Percentiles rank a stretch among this genome's conserved stretches.
These are phyloP conservation scores for Morpho achilles DNA, from an alignment of 2,888 invertebrate genomes.

Conservation along the genomic window DNA sequence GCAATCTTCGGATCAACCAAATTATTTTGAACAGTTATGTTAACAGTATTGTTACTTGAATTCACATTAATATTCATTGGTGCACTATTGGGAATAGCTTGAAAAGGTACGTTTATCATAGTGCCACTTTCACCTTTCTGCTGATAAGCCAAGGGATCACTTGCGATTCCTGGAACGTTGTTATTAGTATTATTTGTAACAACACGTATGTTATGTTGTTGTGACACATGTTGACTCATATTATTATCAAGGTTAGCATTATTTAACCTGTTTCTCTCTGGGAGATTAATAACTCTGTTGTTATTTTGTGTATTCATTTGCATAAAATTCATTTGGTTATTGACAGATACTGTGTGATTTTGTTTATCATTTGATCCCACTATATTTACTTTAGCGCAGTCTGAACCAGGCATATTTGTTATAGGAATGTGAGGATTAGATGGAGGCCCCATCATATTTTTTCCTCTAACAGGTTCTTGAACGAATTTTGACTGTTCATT, in stretches of 20 bases:
- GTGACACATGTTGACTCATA: slow-evolving; percentile 62
- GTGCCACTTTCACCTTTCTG: slow-evolving; percentile 67
- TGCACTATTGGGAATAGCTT: slow-evolving; percentile 72
- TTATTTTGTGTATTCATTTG: slow-evolving; percentile 69
- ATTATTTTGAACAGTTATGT: slow-evolving; percentile 73
- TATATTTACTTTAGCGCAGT: slow-evolving; percentile 65
- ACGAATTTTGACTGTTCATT: slow-evolving; percentile 61
- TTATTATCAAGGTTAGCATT: slow-evolving; percentile 57
- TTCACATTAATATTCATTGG: slow-evolving; percentile 75
- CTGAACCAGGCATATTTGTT: slow-evolving; percentile 41
- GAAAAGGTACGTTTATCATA: slow-evolving; percentile 74
- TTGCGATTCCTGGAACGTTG: slow-evolving; percentile 50
- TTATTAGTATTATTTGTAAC: slow-evolving; percentile 62
- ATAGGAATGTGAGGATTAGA: slow-evolving; percentile 48
- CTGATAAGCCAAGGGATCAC: slow-evolving; percentile 62
- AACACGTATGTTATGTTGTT: slow-evolving; percentile 71
- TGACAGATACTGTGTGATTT: slow-evolving; percentile 64
- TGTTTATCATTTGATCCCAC: slow-evolving; percentile 60
- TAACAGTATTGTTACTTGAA: slow-evolving; percentile 72
- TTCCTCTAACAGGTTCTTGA: slow-evolving; percentile 62
- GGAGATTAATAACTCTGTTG: slow-evolving; percentile 68
- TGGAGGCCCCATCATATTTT: slow-evolving; percentile 64
- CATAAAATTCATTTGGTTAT: slow-evolving; percentile 69
- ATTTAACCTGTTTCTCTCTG: slow-evolving; percentile 63
- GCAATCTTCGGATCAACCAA: slow-evolving; percentile 73